Percentiles rank a stretch among this genome's conserved stretches.
These are phyloP conservation scores for Malachius bipustulatus DNA, from an alignment of 2,888 invertebrate species.

Conservation along the genomic window DNA sequence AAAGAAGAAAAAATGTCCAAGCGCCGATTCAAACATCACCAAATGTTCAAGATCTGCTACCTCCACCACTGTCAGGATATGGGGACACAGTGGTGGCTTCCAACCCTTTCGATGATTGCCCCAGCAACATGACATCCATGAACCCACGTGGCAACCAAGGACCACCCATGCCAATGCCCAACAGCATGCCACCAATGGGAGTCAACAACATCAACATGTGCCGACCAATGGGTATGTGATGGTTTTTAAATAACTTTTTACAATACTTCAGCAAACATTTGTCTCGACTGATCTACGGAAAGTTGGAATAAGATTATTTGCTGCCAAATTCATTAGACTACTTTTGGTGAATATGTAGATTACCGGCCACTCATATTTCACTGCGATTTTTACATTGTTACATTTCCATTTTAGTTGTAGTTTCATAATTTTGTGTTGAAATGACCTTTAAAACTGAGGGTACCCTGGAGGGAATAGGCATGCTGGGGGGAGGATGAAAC, in stretches of 20 bases:
- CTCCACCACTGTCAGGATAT: conserved; percentile 79
- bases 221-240: conserved; percentile 53
- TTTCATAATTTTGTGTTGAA: too few species aligned
- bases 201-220: conserved; percentile 45
- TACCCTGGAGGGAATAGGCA: background rate
- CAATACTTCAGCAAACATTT: too few species aligned
- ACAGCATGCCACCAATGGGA: conserved; percentile 41
- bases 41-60: conserved; percentile 67
- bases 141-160: conserved; percentile 29
- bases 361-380: too few species aligned
- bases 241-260: too few species aligned
- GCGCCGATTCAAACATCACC: conserved; percentile 57
- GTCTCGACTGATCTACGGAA: too few species aligned
- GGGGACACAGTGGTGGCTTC: conserved; percentile 90
- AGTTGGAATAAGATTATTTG: too few species aligned
- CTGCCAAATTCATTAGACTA: too few species aligned
- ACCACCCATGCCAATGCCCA: conserved; percentile 31
- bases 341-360: too few species aligned
- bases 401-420: too few species aligned
- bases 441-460: background rate
- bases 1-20: conserved; percentile 65
- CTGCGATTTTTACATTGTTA: too few species aligned
- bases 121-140: conserved; percentile 39
- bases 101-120: conserved; percentile 90
- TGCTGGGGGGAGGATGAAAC: background rate